Evolutionary conservation across 1,140 invertebrate genomes (phyloP).

Genomic region (Contarinia nasturtii): DNA sequence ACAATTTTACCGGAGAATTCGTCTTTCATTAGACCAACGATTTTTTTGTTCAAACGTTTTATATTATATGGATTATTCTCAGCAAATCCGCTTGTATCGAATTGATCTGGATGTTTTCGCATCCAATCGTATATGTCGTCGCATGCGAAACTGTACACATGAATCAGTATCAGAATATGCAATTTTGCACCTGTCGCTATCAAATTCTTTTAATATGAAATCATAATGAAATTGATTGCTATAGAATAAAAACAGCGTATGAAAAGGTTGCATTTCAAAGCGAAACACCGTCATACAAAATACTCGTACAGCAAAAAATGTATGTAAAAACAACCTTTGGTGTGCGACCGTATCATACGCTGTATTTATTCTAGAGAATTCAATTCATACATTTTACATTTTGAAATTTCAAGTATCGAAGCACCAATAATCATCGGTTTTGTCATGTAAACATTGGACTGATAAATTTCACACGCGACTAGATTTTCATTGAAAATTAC

Average conservation of each 20-base stretch:
- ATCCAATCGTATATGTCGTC: constrained; percentile 25
- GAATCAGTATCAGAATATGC: constrained; percentile 26
- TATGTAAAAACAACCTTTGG: no score
- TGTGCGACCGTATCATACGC: no score
- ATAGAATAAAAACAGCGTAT: no score
- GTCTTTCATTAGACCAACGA: constrained; percentile 14
- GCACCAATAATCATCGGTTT: constrained; percentile 25
- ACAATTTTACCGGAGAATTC: constrained; percentile 12
- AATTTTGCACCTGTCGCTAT: constrained; percentile 9
- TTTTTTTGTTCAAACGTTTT: constrained; percentile 12
- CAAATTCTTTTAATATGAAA: constrained; percentile 13
- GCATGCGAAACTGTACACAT: constrained; percentile 19
- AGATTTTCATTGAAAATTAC: constrained; percentile 20
- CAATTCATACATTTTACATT: constrained; percentile 19
- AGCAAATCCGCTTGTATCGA: constrained; percentile 16
- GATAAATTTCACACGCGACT: constrained; percentile 18
- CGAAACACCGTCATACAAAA: no score
- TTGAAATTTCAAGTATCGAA: constrained; percentile 21
- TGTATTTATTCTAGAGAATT: no score
- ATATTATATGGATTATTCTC: constrained; percentile 8
- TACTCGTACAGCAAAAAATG: no score
- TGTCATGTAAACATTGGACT: constrained; percentile 15
- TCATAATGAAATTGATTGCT: constrained; percentile 18
- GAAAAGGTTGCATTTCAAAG: no score
- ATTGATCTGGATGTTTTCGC: constrained; percentile 10